Evolutionary conservation across 2,888 invertebrate species (phyloP).

Genomic region (Troides helena): DNA sequence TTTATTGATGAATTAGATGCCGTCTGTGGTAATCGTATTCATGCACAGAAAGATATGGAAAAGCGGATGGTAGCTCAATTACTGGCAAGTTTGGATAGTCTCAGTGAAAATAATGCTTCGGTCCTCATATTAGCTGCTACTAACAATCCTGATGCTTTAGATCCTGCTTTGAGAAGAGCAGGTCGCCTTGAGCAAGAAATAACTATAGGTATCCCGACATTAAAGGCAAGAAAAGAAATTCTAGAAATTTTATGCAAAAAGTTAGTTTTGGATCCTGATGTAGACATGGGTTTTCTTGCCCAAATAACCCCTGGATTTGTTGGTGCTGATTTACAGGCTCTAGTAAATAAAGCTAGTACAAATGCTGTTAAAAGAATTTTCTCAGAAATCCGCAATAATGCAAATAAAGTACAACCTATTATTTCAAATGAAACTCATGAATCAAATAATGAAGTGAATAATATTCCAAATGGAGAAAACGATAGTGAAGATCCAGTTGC

Average conservation of each 20-base stretch:
- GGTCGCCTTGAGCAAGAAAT: constrained; percentile 98
- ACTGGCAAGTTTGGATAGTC: constrained; percentile 92
- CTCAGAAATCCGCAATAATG: constrained; percentile 50
- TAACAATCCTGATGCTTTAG: constrained; percentile 94
- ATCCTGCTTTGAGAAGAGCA: constrained; percentile 94
- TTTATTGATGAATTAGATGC: constrained; percentile 99
- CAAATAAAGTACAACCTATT: constrained; percentile 31
- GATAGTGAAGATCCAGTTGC: constrained; percentile 39
- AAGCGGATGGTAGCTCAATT: constrained; percentile 96
- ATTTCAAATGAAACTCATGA: constrained; percentile 40
- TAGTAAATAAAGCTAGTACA: constrained; percentile 93
- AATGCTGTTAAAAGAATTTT: constrained; percentile 87
- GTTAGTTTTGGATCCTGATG: constrained; percentile 83
- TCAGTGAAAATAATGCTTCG: constrained; percentile 76
- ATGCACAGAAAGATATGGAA: constrained; percentile 97
- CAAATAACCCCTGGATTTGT: constrained; percentile 96
- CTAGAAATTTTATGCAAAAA: constrained; percentile 85
- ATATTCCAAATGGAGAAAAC: constrained; percentile 68
- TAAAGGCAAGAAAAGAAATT: constrained; percentile 89
- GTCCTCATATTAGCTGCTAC: constrained; percentile 97
- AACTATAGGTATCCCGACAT: constrained; percentile 94
- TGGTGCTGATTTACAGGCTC: constrained; percentile 93
- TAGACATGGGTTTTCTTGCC: constrained; percentile 87
- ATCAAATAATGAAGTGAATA: constrained; percentile 44
- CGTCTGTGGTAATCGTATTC: constrained; percentile 94